Percentiles rank a stretch among this genome's conserved stretches.
Evolutionary conservation across 2,797 vertebrate species (phyloP).

Genomic region (Thaleichthys pacificus): DNA sequence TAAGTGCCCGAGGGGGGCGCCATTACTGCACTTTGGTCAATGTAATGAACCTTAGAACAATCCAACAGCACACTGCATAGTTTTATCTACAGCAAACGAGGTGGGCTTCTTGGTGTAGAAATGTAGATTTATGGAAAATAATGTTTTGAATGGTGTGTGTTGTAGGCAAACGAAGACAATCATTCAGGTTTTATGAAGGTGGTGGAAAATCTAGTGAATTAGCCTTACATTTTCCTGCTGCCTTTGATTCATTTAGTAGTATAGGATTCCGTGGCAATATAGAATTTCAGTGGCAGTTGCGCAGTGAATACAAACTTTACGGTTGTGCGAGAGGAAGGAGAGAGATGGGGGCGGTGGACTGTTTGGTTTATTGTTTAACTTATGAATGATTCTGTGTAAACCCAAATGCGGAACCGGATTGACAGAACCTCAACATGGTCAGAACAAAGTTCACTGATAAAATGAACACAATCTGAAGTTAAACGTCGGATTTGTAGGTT

Average conservation of each 20-base stretch:
- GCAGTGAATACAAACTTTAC: slow-evolving; percentile 54
- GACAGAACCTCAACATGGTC: background rate
- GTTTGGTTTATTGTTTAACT: slow-evolving; percentile 13
- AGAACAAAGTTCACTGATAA: background rate
- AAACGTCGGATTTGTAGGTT: background rate
- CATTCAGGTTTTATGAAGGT: background rate
- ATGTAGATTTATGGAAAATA: background rate
- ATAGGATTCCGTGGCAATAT: background rate
- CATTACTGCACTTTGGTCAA: background rate
- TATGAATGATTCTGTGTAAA: slow-evolving; percentile 32
- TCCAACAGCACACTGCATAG: background rate
- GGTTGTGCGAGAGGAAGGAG: slow-evolving; percentile 27
- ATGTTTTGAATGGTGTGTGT: background rate
- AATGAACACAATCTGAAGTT: background rate
- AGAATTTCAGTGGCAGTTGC: slow-evolving; percentile 47
- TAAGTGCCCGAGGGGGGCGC: slow-evolving; percentile 56
- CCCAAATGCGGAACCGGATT: background rate
- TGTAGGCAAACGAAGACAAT: background rate
- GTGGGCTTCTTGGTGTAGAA: background rate
- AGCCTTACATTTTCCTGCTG: no score
- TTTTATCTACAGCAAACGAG: background rate
- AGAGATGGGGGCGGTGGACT: slow-evolving; percentile 1
- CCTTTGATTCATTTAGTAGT: background rate
- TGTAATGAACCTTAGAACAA: background rate
- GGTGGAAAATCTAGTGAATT: background rate